Conservation (phyloP, 2,113 vertebrate species). For the Microcebus griseorufus region DNA sequence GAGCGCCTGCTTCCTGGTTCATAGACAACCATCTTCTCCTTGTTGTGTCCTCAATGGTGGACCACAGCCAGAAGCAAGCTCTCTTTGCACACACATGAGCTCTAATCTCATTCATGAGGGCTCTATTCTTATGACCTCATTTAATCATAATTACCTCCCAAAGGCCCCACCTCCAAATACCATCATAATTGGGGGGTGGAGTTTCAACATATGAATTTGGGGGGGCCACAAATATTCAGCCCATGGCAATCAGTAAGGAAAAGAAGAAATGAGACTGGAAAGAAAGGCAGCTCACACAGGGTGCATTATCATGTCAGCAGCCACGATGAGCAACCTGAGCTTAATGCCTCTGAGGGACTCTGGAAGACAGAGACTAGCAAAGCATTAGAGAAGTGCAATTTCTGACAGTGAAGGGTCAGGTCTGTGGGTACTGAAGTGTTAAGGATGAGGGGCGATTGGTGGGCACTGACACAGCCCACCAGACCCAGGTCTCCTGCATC, state of each 20-base stretch:
- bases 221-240: background rate
- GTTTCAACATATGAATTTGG: background rate
- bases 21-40: too few relatives aligned
- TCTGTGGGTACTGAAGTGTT: background rate
- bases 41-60: background rate
- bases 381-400: background rate
- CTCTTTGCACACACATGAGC: background rate
- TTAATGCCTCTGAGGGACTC: background rate
- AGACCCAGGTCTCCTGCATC: background rate
- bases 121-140: background rate
- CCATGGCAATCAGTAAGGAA: background rate
- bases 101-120: background rate
- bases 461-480: background rate
- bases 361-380: too few relatives aligned
- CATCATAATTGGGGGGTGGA: background rate
- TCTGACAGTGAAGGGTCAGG: background rate
- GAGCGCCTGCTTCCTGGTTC: background rate
- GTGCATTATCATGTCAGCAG: background rate
- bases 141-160: background rate
- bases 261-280: background rate
- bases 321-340: background rate
- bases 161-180: background rate
- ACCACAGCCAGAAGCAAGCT: background rate
- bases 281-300: background rate
- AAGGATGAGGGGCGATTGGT: too few relatives aligned